phyloP scores from a whole-genome alignment of 2,888 invertebrate genomes.

The Noctua comes region DNA sequence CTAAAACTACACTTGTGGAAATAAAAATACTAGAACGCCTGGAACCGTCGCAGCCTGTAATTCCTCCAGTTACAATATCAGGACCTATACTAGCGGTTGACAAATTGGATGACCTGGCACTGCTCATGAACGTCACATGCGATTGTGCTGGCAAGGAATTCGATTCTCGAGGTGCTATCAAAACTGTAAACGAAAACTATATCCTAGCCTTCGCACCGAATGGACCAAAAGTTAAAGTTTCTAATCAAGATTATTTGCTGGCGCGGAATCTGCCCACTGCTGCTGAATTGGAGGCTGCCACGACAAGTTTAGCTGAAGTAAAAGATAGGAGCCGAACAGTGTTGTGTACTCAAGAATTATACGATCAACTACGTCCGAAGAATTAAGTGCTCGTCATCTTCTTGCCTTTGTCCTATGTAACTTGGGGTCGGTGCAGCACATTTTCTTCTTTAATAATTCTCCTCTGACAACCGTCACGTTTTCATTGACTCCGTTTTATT shows the following conservation, averaged over 20 bases:
- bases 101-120: background rate
- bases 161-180: background rate
- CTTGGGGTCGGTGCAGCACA: background rate
- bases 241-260: background rate
- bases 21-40: constrained; percentile 6
- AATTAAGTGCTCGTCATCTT: background rate
- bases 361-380: constrained; percentile 5
- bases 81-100: constrained; percentile 14
- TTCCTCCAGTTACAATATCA: too few species aligned
- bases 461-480: background rate
- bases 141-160: constrained; percentile 18
- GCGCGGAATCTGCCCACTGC: constrained; percentile 24
- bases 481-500: background rate
- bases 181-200: constrained; percentile 28
- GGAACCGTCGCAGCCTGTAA: too few species aligned
- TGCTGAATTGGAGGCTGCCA: background rate
- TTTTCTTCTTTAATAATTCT: background rate
- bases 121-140: constrained; percentile 21
- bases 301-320: constrained; percentile 3
- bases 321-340: constrained; percentile 16
- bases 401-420: background rate
- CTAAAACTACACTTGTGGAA: constrained; percentile 12
- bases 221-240: background rate
- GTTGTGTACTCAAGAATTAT: constrained; percentile 24
- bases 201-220: background rate